Evolutionary conservation across 2,888 invertebrate genomes (phyloP).

Genomic region (Sisyra nigra): DNA sequence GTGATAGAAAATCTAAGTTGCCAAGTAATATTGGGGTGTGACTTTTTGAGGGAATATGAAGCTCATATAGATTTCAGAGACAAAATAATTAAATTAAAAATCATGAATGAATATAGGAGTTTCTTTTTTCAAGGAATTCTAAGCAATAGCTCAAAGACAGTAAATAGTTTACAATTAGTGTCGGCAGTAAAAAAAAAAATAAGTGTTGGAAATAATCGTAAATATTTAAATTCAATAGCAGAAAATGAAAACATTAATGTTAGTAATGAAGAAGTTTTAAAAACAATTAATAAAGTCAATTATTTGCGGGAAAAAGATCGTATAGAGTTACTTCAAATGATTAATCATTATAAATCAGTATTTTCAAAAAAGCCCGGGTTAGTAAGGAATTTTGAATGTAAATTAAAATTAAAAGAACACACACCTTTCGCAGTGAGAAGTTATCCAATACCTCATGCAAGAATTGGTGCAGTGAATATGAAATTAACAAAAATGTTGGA

Average conservation of each 20-base stretch:
- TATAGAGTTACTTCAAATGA: not conserved
- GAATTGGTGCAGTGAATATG: conserved; percentile 3
- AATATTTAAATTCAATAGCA: not conserved
- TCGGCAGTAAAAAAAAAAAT: not conserved
- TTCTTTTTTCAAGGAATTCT: not conserved
- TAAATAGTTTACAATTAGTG: not conserved
- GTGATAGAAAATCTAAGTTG: not conserved
- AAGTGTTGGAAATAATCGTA: no score
- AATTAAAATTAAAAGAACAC: not conserved
- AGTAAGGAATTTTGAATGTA: conserved; percentile 1
- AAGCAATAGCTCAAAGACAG: not conserved
- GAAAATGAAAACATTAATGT: not conserved
- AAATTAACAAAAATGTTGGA: conserved; percentile 7
- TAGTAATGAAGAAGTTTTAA: not conserved
- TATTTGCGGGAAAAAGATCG: not conserved
- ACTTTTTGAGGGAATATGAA: not conserved
- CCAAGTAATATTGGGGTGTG: not conserved
- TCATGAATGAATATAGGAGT: not conserved
- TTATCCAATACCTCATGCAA: conserved; percentile 8
- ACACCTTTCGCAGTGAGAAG: not conserved
- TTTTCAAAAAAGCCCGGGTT: not conserved
- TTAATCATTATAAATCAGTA: not conserved
- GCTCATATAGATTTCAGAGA: not conserved
- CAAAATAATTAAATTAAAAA: not conserved
- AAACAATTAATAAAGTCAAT: not conserved